Base-by-base conservation (phyloP, 2,113 vertebrate species). In the Cisticola juncidis region DNA sequence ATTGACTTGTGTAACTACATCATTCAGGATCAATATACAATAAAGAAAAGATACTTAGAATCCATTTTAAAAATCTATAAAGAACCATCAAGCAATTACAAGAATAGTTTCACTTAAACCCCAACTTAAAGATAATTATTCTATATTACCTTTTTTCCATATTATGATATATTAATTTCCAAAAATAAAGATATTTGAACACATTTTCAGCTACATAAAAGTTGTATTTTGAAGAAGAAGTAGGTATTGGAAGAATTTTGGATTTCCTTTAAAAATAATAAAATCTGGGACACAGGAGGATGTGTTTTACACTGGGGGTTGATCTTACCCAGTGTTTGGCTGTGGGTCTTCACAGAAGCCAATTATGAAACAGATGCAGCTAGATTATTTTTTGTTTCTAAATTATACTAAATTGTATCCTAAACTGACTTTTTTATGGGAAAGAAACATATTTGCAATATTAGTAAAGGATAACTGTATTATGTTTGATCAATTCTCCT, bases 281-380 rank as follows among this genome's bases (percentile, higher is more conserved):
- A 61, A n/a, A 62, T 12, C 7, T 33, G 3, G 3, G 15, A 7
- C 7, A 5, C 3, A 1, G 6, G 4, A 14, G 2, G 3, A 6
- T 6, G 2, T 13, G 7, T 47, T 20, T 69, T n/a, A 74, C 2
- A 64, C 1, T 36, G 7, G 29, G 11, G 18, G 3, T 44, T 53
- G 6, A 21, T 77, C 31, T 57, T 68, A 26, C 48, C 5, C 17
- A 28, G 3, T 26, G 6, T 28, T 4, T 6, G 24, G 5, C 12
- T 70, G 5, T 51, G 11, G 1, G 9, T 71, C 35, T 78, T 78
- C 26, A 17, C 2, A 78, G 35, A 74, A 89, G 11, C 8, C 33
- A 57, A 3, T 66, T 78, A 42, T 20, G 20, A 65, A 29, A 40
- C 28, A 77, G 26, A 47, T 40, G n/a, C 12, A 65, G 33, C 3